phyloP scores from a whole-genome alignment of 2,797 vertebrate genomes.

The Zalophus californianus region DNA sequence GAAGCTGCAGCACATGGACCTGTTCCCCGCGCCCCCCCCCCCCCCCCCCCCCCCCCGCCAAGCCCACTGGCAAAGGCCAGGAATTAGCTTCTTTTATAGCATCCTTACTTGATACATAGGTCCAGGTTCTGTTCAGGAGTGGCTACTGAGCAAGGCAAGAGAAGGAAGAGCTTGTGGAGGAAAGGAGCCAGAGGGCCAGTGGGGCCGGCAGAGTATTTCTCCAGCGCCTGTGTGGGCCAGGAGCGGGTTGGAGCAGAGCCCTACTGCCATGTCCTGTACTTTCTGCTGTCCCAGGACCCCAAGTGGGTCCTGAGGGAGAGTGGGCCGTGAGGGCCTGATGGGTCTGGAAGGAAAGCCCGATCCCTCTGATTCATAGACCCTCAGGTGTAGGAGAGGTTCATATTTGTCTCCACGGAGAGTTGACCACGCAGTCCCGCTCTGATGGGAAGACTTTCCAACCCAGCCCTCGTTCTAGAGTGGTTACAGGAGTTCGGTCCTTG shows the following conservation, averaged over 20 bases:
- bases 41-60: neutral
- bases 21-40: neutral
- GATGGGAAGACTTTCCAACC: neutral
- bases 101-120: neutral
- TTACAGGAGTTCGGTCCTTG: neutral
- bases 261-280: accelerated
- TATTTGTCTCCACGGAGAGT: neutral
- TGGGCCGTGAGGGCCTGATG: neutral
- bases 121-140: neutral
- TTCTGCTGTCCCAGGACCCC: neutral
- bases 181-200: neutral
- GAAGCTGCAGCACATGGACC: no score
- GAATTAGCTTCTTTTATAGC: neutral
- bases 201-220: accelerated
- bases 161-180: neutral
- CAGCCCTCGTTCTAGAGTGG: neutral
- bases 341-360: neutral
- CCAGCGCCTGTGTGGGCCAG: neutral
- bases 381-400: neutral
- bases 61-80: neutral
- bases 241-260: neutral
- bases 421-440: neutral
- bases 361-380: neutral
- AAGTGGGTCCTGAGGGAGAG: neutral
- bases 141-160: neutral